These are phyloP conservation scores for Cheilosia vernalis DNA, from an alignment of 2,888 invertebrate genomes.

Conservation along the genomic window DNA sequence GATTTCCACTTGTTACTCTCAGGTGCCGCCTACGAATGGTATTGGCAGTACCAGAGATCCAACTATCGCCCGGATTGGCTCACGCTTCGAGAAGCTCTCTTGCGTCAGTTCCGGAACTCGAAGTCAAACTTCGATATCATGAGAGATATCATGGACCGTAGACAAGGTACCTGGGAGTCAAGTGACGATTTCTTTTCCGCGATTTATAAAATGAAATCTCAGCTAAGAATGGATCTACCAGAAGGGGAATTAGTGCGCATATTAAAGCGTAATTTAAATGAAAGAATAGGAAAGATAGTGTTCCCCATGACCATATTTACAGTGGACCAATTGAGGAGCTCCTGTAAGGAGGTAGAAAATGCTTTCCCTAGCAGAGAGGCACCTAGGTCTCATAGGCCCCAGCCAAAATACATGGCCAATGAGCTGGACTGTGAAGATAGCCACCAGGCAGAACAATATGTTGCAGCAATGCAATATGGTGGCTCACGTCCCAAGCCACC, in stretches of 20 bases:
- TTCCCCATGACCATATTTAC: conserved; percentile 4
- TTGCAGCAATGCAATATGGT: not conserved
- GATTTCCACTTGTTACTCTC: no score
- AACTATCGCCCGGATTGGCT: not conserved
- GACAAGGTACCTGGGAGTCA: conserved; percentile 2
- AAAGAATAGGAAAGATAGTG: not conserved
- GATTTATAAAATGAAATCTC: not conserved
- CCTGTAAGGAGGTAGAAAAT: conserved; percentile 13
- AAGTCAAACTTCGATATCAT: conserved; percentile 1
- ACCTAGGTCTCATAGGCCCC: not conserved
- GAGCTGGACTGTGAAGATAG: conserved; percentile 10
- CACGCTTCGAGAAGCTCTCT: not conserved
- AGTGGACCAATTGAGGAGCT: not conserved
- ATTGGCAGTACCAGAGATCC: no score
- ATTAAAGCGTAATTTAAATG: conserved; percentile 5
- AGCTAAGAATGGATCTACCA: no score
- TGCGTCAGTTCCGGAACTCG: not conserved
- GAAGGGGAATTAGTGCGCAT: no score
- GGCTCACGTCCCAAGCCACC: no score
- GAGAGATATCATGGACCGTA: conserved; percentile 16
- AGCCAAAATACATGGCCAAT: not conserved
- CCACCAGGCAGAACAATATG: not conserved
- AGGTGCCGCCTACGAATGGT: no score
- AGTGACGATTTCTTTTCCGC: not conserved
- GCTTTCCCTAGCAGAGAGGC: not conserved